Evolutionary conservation across 2,888 invertebrate species (phyloP).

Genomic region (Cryptocephalus primarius): DNA sequence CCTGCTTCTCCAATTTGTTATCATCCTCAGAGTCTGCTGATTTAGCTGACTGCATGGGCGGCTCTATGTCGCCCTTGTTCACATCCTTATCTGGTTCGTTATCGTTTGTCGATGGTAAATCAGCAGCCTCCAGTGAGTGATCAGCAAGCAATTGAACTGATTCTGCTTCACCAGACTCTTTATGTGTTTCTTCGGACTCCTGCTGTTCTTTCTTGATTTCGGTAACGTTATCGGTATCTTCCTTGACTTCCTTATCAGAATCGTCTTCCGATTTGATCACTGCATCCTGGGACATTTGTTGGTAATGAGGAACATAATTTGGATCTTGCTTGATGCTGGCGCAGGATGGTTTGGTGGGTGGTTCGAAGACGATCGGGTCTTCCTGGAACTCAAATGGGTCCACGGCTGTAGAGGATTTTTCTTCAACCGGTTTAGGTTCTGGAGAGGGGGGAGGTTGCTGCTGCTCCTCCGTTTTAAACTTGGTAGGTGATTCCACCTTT

Average conservation of each 20-base stretch:
- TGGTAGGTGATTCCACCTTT: constrained; percentile 11
- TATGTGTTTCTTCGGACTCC: too few species aligned
- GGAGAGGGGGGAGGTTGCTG: neutral
- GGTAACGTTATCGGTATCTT: too few species aligned
- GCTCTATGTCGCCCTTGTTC: too few species aligned
- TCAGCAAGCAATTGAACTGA: too few species aligned
- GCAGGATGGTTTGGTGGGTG: constrained; percentile 11
- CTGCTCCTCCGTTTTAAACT: constrained; percentile 8
- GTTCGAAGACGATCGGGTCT: constrained; percentile 26
- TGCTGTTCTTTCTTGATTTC: too few species aligned
- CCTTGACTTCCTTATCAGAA: constrained; percentile 28
- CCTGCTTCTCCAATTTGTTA: constrained; percentile 3
- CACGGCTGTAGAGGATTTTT: constrained; percentile 10
- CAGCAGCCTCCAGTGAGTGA: too few species aligned
- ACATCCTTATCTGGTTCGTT: too few species aligned
- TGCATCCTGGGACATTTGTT: constrained; percentile 6
- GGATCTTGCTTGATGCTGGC: neutral
- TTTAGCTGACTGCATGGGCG: constrained; percentile 23
- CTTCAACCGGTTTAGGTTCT: too few species aligned
- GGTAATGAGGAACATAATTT: constrained; percentile 16
- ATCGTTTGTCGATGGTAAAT: too few species aligned
- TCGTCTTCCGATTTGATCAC: constrained; percentile 26
- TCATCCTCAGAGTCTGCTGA: constrained; percentile 5
- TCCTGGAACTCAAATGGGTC: constrained; percentile 38
- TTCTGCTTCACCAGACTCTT: too few species aligned